These are phyloP conservation scores for Chirona hameri DNA, from an alignment of 2,888 invertebrate species.

Conservation along the genomic window DNA sequence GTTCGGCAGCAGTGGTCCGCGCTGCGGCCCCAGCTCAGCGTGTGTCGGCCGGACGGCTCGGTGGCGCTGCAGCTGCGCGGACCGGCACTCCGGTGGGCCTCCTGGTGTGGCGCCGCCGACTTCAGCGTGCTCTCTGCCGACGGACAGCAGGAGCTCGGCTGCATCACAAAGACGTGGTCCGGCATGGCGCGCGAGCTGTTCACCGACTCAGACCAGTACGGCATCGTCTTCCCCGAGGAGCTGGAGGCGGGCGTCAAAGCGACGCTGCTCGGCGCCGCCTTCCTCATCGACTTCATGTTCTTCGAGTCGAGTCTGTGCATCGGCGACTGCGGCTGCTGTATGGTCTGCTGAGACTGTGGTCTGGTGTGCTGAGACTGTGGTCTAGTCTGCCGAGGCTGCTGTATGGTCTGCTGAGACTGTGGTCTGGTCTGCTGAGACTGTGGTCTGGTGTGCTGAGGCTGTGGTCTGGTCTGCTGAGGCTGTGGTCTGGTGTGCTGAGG, in stretches of 20 bases:
- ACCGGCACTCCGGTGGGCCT: constrained; percentile 70
- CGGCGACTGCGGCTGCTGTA: constrained; percentile 70
- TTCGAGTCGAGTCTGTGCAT: constrained; percentile 71
- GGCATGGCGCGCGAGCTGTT: constrained; percentile 76
- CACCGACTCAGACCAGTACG: constrained; percentile 83
- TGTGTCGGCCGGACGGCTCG: constrained; percentile 70
- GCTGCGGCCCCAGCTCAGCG: constrained; percentile 60
- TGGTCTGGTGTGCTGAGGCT: too few relatives aligned
- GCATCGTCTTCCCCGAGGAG: constrained; percentile 85
- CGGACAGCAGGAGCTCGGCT: constrained; percentile 72
- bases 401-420: constrained; percentile 54
- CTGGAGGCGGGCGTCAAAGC: constrained; percentile 79
- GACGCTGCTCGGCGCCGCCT: constrained; percentile 71
- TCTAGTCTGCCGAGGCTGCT: too few relatives aligned
- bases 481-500: constrained; percentile 52
- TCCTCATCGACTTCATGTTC: constrained; percentile 81
- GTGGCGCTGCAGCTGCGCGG: constrained; percentile 74
- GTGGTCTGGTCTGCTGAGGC: constrained; percentile 59
- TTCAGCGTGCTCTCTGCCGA: constrained; percentile 76
- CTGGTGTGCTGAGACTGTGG: too few relatives aligned
- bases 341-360: constrained; percentile 46
- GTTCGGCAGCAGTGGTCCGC: constrained; percentile 44
- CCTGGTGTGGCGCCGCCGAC: constrained; percentile 76
- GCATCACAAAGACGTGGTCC: constrained; percentile 86
- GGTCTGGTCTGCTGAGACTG: too few relatives aligned